Conservation (phyloP, 2,113 vertebrate species). For the Nanorana parkeri region DNA sequence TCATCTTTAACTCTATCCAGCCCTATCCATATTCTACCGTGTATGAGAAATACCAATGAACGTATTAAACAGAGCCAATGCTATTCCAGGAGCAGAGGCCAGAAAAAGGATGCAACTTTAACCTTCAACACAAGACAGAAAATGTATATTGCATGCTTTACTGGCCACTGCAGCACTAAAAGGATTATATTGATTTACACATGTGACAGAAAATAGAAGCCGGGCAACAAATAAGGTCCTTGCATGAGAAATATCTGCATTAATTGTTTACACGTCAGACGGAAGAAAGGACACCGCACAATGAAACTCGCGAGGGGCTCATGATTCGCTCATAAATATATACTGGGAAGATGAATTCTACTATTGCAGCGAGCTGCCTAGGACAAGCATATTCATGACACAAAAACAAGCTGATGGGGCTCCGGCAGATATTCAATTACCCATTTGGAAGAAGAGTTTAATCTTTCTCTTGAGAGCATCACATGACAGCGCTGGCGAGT, state of each 20-base stretch:
- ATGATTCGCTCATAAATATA: background rate
- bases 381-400: background rate
- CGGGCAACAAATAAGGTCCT: background rate
- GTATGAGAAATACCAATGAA: background rate
- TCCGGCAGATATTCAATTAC: conserved; percentile 6
- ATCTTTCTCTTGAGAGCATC: conserved; percentile 14
- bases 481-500: conserved; percentile 1
- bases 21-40: too few relatives aligned
- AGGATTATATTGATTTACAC: conserved; percentile 28
- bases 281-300: background rate
- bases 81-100: background rate
- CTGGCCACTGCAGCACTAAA: conserved; percentile 1
- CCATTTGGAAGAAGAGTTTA: conserved; percentile 31
- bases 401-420: background rate
- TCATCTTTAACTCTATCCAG: too few relatives aligned
- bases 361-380: background rate
- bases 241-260: background rate
- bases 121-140: conserved; percentile 22
- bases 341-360: background rate
- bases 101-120: conserved; percentile 4
- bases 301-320: background rate
- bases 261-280: too few relatives aligned
- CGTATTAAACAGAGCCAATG: background rate
- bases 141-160: background rate
- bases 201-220: background rate